Conservation (phyloP, 2,113 vertebrate genomes). For the Hyperopisus bebe region DNA sequence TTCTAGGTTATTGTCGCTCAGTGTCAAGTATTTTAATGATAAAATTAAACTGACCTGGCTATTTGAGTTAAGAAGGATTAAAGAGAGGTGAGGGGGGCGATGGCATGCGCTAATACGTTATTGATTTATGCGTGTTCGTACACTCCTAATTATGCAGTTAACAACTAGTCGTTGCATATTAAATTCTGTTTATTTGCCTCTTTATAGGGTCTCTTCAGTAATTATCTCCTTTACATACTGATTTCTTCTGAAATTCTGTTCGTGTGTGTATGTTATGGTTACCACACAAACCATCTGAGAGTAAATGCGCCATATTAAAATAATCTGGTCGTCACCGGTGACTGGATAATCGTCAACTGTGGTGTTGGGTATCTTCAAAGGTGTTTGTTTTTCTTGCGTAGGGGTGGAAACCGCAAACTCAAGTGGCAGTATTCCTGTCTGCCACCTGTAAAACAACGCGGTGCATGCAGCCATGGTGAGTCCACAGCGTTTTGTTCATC, state of each 20-base stretch:
- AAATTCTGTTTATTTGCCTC: background rate
- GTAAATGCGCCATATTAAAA: background rate
- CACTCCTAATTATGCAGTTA: background rate
- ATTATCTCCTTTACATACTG: background rate
- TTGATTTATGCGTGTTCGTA: background rate
- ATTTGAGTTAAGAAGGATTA: constrained; percentile 34
- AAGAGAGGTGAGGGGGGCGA: background rate
- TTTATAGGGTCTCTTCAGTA: background rate
- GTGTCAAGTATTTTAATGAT: background rate
- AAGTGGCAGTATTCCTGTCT: background rate
- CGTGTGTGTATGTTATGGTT: background rate
- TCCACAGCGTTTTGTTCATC: background rate
- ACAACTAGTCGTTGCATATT: background rate
- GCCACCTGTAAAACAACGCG: constrained; percentile 26
- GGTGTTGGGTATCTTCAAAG: background rate
- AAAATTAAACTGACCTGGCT: background rate
- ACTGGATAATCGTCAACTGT: background rate
- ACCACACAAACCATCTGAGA: background rate
- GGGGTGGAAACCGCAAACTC: constrained; percentile 23
- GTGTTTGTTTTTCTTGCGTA: background rate
- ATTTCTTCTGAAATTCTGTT: background rate
- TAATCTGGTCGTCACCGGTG: background rate
- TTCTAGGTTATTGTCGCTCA: background rate
- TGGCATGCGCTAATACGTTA: background rate
- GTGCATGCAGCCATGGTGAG: constrained; percentile 50